Conservation (phyloP, 1,140 invertebrate genomes). For the fruit fly (Drosophila melanogaster) region Release_6_plus_ISO1_MT NC_004354.4:15049001-15049500, state of each 20-base stretch:
- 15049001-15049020: slow-evolving; percentile 31
- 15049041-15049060: slow-evolving; percentile 3
- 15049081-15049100: slow-evolving; percentile 7
- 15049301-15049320: too few species aligned
- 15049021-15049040: slow-evolving; percentile 19
- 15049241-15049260: slow-evolving; percentile 72
- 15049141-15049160: slow-evolving; percentile 12
- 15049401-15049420: too few species aligned
- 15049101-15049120: slow-evolving; percentile 65
- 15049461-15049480: too few species aligned
- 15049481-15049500: too few species aligned
- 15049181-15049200: neutral
- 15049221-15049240: slow-evolving; percentile 76
- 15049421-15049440: too few species aligned
- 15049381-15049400: too few species aligned
- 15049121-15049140: slow-evolving; percentile 75
- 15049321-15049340: neutral
- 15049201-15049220: slow-evolving; percentile 66
- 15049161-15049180: slow-evolving; percentile 1
- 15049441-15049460: too few species aligned
- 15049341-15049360: too few species aligned
- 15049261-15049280: slow-evolving; percentile 60
- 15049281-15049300: neutral
- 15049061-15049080: slow-evolving; percentile 53
- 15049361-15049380: too few species aligned